Percentiles rank a stretch among this genome's conserved stretches.
Evolutionary conservation across 1,140 invertebrate species (phyloP).

Genomic region (Akabosia matsudoensis): DNA sequence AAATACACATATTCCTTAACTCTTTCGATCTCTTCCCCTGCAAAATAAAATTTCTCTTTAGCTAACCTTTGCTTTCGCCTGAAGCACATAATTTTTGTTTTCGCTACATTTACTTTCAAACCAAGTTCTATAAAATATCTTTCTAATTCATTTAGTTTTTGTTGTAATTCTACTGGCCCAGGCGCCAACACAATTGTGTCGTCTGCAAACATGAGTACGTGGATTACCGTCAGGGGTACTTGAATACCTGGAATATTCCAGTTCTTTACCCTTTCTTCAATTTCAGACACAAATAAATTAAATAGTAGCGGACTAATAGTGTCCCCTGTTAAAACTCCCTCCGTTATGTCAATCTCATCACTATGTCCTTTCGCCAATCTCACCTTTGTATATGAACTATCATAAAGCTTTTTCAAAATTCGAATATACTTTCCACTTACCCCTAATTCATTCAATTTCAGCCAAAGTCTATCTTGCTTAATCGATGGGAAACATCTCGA

Average conservation of each 20-base stretch:
- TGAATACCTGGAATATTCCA: conserved; percentile 23
- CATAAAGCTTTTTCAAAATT: conserved; percentile 5
- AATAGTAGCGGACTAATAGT: conserved; percentile 41
- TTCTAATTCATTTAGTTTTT: background rate
- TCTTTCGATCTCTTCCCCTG: background rate
- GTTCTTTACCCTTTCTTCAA: conserved; percentile 19
- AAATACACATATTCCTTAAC: conserved; percentile 2
- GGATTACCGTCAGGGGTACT: conserved; percentile 15
- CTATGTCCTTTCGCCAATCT: background rate
- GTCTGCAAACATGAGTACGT: background rate
- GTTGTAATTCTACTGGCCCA: background rate
- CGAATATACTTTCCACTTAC: conserved; percentile 7
- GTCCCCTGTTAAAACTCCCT: conserved; percentile 6
- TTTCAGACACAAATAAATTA: conserved; percentile 41
- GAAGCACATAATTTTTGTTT: conserved; percentile 42
- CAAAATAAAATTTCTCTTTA: background rate
- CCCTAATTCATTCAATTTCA: conserved; percentile 2
- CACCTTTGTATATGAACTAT: background rate
- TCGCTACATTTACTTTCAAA: conserved; percentile 37
- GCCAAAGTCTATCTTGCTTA: background rate
- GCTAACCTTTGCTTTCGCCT: conserved; percentile 15
- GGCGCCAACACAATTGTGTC: background rate
- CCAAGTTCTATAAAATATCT: conserved; percentile 35
- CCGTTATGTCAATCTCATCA: background rate
- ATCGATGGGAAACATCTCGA: background rate